Evolutionary conservation across 2,888 invertebrate genomes (phyloP).

Genomic region (Sarcophaga caerulescens): DNA sequence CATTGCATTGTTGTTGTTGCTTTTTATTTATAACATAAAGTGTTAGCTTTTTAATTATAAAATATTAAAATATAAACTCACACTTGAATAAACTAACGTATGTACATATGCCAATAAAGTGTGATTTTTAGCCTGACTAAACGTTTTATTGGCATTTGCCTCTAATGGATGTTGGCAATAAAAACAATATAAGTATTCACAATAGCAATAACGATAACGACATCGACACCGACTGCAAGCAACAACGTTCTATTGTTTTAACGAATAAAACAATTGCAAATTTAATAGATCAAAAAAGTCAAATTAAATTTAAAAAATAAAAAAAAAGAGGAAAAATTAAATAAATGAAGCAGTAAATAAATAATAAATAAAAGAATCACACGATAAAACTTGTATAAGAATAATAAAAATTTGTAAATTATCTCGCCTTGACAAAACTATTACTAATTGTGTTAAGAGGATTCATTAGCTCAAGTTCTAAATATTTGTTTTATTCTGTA

Average conservation of each 20-base stretch:
- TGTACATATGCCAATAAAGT: slow-evolving; percentile 58
- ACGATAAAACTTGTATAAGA: no score
- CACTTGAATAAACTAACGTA: slow-evolving; percentile 71
- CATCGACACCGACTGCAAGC: not conserved
- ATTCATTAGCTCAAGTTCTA: no score
- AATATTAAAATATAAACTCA: slow-evolving; percentile 79
- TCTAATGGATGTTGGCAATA: slow-evolving; percentile 55
- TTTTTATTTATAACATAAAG: not conserved
- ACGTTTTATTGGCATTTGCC: slow-evolving; percentile 45
- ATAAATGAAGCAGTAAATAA: not conserved
- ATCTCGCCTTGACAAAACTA: no score
- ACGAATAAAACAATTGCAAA: not conserved
- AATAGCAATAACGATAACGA: not conserved
- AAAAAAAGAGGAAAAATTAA: no score
- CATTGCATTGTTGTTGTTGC: slow-evolving; percentile 22
- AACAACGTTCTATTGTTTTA: not conserved
- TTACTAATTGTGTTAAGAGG: no score
- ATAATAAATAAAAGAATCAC: not conserved
- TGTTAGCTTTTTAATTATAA: slow-evolving; percentile 78
- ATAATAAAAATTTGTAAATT: no score
- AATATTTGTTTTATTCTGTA: no score
- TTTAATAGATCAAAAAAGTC: not conserved
- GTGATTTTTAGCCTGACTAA: slow-evolving; percentile 52
- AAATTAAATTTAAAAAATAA: not conserved
- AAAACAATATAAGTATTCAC: slow-evolving; percentile 23